Evolutionary conservation across 2,113 vertebrate genomes (phyloP).

Genomic region (Otocyon megalotis): DNA sequence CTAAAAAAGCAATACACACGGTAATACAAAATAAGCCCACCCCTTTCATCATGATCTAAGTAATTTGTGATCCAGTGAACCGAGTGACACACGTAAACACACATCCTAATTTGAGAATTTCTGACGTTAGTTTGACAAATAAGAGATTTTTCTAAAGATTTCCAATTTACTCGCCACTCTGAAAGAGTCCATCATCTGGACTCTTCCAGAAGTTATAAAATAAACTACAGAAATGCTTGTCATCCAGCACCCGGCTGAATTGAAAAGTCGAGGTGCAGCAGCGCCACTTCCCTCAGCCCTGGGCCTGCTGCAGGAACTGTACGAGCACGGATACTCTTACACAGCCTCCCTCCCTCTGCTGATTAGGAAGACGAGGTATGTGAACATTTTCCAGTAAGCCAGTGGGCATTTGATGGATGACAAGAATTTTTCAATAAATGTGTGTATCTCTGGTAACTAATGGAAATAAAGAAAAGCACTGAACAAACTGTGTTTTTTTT

Average conservation of each 20-base stretch:
- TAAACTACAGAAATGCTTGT: not conserved
- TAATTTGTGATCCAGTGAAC: not conserved
- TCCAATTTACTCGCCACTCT: not conserved
- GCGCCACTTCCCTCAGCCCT: not conserved
- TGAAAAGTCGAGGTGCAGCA: not conserved
- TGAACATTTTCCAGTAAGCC: not conserved
- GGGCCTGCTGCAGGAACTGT: fast-evolving
- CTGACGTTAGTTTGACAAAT: not conserved
- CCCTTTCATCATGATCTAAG: not conserved
- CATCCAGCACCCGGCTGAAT: not conserved
- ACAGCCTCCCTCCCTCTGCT: not conserved
- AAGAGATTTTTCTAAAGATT: conserved; percentile 13
- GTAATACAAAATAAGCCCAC: not conserved
- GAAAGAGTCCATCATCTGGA: not conserved
- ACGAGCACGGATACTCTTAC: fast-evolving
- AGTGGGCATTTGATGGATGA: not conserved
- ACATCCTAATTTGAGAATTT: not conserved
- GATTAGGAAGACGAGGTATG: not conserved
- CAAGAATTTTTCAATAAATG: not conserved
- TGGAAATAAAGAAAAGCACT: not conserved
- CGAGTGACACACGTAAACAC: not conserved
- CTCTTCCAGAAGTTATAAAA: not conserved
- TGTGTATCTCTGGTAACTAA: not conserved
- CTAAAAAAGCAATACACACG: not conserved
- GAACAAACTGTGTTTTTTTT: not conserved